A percentile compares a stretch with the other conserved stretches of the same genome.
Evolutionary conservation across 2,888 invertebrate genomes (phyloP).

Genomic region (Adelphocoris suturalis): DNA sequence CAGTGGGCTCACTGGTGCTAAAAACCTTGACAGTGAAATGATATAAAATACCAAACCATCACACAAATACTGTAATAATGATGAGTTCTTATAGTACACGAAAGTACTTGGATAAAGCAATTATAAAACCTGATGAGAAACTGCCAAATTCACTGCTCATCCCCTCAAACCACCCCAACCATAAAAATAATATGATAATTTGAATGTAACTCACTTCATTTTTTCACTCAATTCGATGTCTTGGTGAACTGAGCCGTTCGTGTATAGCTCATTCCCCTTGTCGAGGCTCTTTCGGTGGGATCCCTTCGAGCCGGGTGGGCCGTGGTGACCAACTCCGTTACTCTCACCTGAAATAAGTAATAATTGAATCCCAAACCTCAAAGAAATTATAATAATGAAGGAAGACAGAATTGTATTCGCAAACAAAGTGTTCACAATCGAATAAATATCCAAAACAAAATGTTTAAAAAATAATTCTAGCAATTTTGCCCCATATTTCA

Average conservation of each 20-base stretch:
- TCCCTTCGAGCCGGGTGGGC: constrained; percentile 62
- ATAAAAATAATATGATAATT: background rate
- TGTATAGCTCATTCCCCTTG: constrained; percentile 79
- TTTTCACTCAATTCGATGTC: constrained; percentile 80
- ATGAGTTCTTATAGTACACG: too few relatives aligned
- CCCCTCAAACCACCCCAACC: too few relatives aligned
- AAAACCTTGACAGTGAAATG: too few relatives aligned
- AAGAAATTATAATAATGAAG: background rate
- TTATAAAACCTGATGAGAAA: too few relatives aligned
- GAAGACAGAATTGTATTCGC: background rate
- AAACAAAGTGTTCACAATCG: background rate
- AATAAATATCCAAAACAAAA: background rate
- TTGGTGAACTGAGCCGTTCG: constrained; percentile 79
- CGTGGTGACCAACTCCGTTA: constrained; percentile 73
- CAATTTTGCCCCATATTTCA: too few relatives aligned
- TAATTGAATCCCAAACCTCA: background rate
- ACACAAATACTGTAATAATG: too few relatives aligned
- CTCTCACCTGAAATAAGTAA: constrained; percentile 71
- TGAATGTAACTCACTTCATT: constrained; percentile 78
- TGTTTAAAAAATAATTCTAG: too few relatives aligned
- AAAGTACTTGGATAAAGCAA: too few relatives aligned
- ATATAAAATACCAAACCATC: too few relatives aligned
- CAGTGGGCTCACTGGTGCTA: too few relatives aligned
- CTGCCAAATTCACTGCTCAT: too few relatives aligned
- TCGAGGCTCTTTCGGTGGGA: constrained; percentile 79